A percentile compares a stretch with the other conserved stretches of the same genome.
Conservation (phyloP, 2,113 vertebrate species). For the Spea multiplicata region DNA sequence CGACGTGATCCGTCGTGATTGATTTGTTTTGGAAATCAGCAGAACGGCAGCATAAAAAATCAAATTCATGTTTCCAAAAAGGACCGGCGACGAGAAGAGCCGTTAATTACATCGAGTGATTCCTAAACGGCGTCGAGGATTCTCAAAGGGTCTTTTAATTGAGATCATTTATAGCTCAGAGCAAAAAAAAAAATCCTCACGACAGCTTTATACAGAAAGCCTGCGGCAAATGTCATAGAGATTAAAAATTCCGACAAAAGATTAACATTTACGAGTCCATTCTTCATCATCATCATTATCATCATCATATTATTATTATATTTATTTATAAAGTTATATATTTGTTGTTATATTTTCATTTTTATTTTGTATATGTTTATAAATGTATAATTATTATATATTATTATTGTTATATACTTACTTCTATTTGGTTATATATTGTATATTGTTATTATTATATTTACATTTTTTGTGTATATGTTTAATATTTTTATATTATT, state of each 20-base stretch:
- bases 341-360: no score
- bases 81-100: constrained; percentile 13
- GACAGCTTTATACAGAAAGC: constrained; percentile 17
- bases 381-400: no score
- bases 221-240: constrained; percentile 2
- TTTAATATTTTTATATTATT: no score
- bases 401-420: no score
- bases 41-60: constrained; percentile 32
- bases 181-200: constrained; percentile 19
- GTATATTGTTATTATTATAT: no score
- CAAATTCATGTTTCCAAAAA: constrained; percentile 22
- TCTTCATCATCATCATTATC: no score
- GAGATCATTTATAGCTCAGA: constrained; percentile 24
- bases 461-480: no score
- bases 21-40: constrained; percentile 33
- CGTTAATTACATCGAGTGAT: constrained; percentile 44
- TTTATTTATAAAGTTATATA: no score
- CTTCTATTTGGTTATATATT: no score
- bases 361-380: no score
- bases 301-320: no score
- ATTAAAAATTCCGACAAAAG: constrained; percentile 1
- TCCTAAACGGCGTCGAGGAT: constrained; percentile 35
- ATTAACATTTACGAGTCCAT: no score
- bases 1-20: constrained; percentile 37
- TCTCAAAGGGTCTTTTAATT: constrained; percentile 31